Conservation (phyloP, 2,113 vertebrate genomes). For the Tenrec ecaudatus region DNA sequence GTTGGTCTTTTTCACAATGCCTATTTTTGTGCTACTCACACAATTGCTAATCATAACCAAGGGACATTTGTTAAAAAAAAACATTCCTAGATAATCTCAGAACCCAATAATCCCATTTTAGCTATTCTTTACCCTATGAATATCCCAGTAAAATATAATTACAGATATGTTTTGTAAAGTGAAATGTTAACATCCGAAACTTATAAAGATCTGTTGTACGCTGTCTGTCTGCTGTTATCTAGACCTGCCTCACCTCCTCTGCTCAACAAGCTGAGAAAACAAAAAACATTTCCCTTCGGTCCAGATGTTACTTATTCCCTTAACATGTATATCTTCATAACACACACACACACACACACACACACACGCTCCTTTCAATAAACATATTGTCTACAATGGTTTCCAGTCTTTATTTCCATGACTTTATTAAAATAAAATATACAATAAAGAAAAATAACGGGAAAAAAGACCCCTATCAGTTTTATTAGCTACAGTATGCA, state of each 20-base stretch:
- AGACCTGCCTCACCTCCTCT: background rate
- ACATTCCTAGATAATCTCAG: background rate
- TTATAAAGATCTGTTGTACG: background rate
- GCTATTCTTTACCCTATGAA: background rate
- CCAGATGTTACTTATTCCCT: background rate
- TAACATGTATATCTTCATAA: background rate
- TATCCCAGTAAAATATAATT: background rate
- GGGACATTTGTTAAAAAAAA: background rate
- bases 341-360: background rate
- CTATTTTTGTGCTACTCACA: background rate
- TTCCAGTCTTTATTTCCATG: slow-evolving; percentile 36
- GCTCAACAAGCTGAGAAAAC: background rate
- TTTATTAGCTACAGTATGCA: slow-evolving; percentile 63
- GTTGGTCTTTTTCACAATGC: background rate
- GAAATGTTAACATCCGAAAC: slow-evolving; percentile 11
- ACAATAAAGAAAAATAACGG: slow-evolving; percentile 15
- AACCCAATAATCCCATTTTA: background rate
- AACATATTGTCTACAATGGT: background rate
- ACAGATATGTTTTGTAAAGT: background rate
- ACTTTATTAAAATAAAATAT: slow-evolving; percentile 67
- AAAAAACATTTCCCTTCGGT: background rate
- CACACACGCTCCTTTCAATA: background rate
- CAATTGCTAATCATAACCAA: background rate
- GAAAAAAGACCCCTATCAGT: slow-evolving; percentile 42
- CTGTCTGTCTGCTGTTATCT: background rate